These are phyloP conservation scores for Fulmarus glacialis DNA, from an alignment of 2,113 vertebrate genomes.

Conservation along the genomic window DNA sequence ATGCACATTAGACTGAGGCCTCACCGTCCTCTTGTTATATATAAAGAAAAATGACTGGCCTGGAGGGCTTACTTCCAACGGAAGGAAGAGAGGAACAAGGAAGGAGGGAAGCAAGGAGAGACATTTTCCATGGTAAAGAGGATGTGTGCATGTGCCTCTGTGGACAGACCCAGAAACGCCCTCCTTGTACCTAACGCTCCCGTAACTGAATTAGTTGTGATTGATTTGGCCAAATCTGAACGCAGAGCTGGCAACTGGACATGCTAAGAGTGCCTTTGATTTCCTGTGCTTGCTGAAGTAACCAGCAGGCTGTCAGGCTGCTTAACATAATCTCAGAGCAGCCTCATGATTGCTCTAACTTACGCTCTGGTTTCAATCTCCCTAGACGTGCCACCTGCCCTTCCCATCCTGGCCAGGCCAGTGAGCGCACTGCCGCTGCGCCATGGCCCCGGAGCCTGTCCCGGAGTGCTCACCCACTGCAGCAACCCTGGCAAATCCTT, in stretches of 20 bases:
- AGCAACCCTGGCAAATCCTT: neutral
- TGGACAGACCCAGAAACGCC: neutral
- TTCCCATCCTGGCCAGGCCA: neutral
- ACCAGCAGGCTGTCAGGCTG: neutral
- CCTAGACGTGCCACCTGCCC: neutral
- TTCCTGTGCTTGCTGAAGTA: neutral
- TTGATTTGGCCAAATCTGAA: neutral
- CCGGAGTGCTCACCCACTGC: fast-evolving
- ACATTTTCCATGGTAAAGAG: neutral
- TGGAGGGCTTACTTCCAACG: neutral
- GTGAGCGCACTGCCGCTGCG: fast-evolving
- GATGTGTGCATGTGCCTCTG: neutral
- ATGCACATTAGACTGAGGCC: neutral
- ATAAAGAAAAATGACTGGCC: neutral
- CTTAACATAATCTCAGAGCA: neutral
- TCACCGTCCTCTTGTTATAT: neutral
- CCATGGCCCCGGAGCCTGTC: fast-evolving
- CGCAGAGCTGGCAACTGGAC: neutral
- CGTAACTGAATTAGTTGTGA: neutral
- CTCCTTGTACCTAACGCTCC: neutral
- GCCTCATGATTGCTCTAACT: neutral
- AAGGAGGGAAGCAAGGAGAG: neutral
- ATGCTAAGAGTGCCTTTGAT: neutral
- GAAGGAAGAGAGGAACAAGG: neutral
- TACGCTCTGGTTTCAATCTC: neutral